phyloP scores from a whole-genome alignment of 2,888 invertebrate genomes.

The Bedellia somnulentella region DNA sequence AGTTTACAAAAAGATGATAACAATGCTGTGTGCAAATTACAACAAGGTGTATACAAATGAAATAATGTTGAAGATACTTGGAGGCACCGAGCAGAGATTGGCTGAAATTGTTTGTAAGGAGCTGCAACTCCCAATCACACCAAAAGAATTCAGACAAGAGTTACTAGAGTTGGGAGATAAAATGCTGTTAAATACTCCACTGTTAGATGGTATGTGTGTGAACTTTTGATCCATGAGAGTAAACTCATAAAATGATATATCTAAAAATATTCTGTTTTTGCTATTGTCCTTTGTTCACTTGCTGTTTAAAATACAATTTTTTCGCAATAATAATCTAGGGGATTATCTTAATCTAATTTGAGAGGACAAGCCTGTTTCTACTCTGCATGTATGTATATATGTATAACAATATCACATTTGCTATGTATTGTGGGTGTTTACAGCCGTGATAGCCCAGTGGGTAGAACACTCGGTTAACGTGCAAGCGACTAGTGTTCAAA shows the following conservation, averaged over 20 bases:
- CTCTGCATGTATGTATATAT: too few species aligned
- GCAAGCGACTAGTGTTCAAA: too few species aligned
- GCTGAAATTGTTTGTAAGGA: constrained; percentile 70
- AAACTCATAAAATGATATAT: too few species aligned
- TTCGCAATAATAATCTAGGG: too few species aligned
- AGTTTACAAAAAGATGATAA: constrained; percentile 75
- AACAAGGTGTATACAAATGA: constrained; percentile 80
- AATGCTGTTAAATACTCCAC: constrained; percentile 61
- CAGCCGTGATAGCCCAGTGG: too few species aligned
- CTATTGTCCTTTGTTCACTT: not conserved
- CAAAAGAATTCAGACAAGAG: constrained; percentile 66
- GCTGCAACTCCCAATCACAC: constrained; percentile 67
- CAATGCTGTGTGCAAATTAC: constrained; percentile 68
- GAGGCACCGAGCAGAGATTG: constrained; percentile 70
- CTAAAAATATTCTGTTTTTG: too few species aligned
- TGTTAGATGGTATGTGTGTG: constrained; percentile 67
- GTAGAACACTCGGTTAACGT: too few species aligned
- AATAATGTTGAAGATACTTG: constrained; percentile 75
- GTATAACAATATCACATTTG: too few species aligned
- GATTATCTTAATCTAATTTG: too few species aligned
- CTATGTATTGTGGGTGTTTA: too few species aligned
- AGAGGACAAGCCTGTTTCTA: too few species aligned
- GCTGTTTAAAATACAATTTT: not conserved
- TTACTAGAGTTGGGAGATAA: constrained; percentile 62
- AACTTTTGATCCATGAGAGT: not conserved